phyloP scores from a whole-genome alignment of 2,113 vertebrate species.

The Burhinus bistriatus region DNA sequence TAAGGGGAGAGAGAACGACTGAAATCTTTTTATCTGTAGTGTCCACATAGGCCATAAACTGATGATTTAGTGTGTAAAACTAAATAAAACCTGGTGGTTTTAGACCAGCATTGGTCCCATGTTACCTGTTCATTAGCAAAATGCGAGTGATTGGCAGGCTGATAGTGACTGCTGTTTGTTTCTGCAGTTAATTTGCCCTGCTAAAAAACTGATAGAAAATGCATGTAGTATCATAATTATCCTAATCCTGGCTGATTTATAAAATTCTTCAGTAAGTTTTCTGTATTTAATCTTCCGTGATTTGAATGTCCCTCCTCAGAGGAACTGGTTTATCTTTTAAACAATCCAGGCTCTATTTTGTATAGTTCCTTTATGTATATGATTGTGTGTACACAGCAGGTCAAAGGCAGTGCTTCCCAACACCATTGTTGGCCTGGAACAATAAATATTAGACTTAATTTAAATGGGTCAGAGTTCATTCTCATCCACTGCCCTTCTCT shows the following conservation, averaged over 20 bases:
- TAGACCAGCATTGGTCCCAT: not conserved
- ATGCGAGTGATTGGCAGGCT: not conserved
- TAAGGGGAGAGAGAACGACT: not conserved
- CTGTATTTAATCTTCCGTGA: not conserved
- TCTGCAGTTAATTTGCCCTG: not conserved
- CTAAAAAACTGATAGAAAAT: not conserved
- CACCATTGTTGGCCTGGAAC: conserved; percentile 63
- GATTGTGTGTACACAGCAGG: conserved; percentile 37
- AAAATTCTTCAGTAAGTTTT: not conserved
- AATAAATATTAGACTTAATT: conserved; percentile 75
- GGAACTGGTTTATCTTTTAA: not conserved
- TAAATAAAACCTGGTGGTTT: not conserved
- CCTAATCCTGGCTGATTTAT: not conserved
- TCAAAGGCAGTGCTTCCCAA: conserved; percentile 64
- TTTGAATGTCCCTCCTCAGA: not conserved
- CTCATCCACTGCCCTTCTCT: conserved; percentile 63
- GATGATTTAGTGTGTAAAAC: not conserved
- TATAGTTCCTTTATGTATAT: conserved; percentile 21
- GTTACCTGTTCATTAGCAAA: not conserved
- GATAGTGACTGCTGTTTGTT: not conserved
- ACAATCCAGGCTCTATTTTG: conserved; percentile 13
- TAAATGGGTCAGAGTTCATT: conserved; percentile 77
- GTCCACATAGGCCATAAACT: not conserved
- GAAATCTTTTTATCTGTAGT: not conserved
- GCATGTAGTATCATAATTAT: not conserved